Evolutionary conservation across 2,888 invertebrate genomes (phyloP).

Genomic region (Sylvicola cinctus): DNA sequence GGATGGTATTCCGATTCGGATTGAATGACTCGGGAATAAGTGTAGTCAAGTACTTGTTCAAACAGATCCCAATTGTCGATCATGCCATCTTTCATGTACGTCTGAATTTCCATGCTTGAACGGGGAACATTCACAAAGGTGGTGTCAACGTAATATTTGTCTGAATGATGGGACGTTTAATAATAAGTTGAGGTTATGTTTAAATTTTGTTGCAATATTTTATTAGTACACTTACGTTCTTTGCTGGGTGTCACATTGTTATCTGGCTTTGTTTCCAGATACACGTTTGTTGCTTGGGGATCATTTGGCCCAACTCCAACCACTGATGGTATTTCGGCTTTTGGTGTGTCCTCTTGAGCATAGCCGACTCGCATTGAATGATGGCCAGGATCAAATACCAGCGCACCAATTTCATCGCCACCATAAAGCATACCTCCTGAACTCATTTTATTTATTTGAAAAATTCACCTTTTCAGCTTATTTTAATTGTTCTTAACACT

Average conservation of each 20-base stretch:
- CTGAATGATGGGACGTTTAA: slow-evolving; percentile 5
- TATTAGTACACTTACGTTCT: slow-evolving; percentile 14
- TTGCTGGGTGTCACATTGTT: slow-evolving; percentile 40
- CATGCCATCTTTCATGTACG: slow-evolving; percentile 96
- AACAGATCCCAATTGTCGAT: slow-evolving; percentile 98
- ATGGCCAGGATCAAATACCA: slow-evolving; percentile 93
- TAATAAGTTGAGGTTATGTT: slow-evolving; percentile 2
- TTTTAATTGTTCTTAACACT: too few relatives aligned
- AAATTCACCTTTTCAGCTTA: too few relatives aligned
- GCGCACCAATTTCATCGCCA: slow-evolving; percentile 95
- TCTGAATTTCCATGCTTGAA: slow-evolving; percentile 68
- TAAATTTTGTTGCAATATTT: slow-evolving; percentile 11
- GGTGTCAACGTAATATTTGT: slow-evolving; percentile 79
- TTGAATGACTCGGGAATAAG: slow-evolving; percentile 82
- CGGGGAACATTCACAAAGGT: slow-evolving; percentile 81
- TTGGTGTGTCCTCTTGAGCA: slow-evolving; percentile 95
- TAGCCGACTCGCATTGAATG: slow-evolving; percentile 67
- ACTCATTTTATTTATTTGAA: slow-evolving; percentile 15
- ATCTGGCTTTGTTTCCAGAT: slow-evolving; percentile 21
- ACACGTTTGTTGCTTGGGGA: slow-evolving; percentile 33
- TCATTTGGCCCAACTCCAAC: slow-evolving; percentile 64
- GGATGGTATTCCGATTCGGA: slow-evolving; percentile 92
- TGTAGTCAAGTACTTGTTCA: slow-evolving; percentile 88
- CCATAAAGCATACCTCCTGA: slow-evolving; percentile 58
- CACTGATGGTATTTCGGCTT: slow-evolving; percentile 88